Percentiles rank a stretch among this genome's conserved stretches.
Evolutionary conservation across 2,888 invertebrate genomes (phyloP).

Genomic region (Ischnus inquisitorius): DNA sequence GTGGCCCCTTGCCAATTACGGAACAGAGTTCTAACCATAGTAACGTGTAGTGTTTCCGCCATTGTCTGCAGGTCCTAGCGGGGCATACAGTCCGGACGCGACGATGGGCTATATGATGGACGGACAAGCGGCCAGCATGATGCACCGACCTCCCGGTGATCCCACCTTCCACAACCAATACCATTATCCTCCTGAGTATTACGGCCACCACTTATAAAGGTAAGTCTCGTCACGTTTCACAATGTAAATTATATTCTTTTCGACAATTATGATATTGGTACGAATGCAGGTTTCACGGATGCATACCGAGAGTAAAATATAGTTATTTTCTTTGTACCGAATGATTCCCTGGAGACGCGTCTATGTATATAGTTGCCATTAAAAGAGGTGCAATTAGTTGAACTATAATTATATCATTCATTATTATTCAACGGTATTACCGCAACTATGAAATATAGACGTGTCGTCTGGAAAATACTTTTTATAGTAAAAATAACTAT

Average conservation of each 20-base stretch:
- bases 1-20: constrained; percentile 80
- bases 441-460: too few species aligned
- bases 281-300: too few species aligned
- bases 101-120: constrained; percentile 99
- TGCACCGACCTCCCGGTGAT: constrained; percentile 97
- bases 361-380: too few species aligned
- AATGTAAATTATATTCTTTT: background rate
- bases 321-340: too few species aligned
- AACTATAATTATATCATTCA: too few species aligned
- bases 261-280: background rate
- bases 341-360: too few species aligned
- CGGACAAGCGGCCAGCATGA: constrained; percentile 95
- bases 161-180: constrained; percentile 97
- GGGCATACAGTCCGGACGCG: constrained; percentile 98
- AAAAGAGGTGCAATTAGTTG: too few species aligned
- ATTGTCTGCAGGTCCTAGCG: constrained; percentile 96
- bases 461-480: too few species aligned
- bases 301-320: too few species aligned
- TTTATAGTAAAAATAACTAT: too few species aligned
- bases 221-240: constrained; percentile 69
- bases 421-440: too few species aligned
- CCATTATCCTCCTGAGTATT: constrained; percentile 97
- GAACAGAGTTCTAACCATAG: constrained; percentile 88
- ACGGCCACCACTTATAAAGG: constrained; percentile 96
- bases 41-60: constrained; percentile 94